Conservation (phyloP, 64 coral and sea anemone species). For the Stichodactyla helianthus region DNA sequence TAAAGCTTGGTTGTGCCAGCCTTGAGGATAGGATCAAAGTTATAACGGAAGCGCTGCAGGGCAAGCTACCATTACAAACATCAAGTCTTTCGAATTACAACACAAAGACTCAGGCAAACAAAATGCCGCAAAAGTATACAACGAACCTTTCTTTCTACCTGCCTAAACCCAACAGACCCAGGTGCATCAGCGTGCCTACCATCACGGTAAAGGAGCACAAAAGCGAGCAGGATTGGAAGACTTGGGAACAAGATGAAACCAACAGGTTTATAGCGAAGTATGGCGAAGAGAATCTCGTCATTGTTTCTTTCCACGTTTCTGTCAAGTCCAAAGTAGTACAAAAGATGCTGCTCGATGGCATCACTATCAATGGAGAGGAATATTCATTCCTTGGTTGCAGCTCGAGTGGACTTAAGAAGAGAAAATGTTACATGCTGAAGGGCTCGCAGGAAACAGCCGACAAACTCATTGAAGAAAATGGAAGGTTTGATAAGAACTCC, state of each 20-base stretch:
- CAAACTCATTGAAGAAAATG: conserved; percentile 48
- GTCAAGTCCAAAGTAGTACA: conserved; percentile 1
- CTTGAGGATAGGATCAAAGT: background rate
- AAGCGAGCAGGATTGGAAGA: background rate
- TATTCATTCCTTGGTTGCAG: conserved; percentile 81
- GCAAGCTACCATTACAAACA: background rate
- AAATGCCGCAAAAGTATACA: background rate
- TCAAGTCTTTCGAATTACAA: background rate
- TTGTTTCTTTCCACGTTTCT: background rate
- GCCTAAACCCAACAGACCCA: background rate
- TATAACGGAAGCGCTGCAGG: conserved; percentile 4
- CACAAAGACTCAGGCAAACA: background rate
- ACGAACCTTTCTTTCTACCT: background rate
- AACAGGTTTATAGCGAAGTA: background rate
- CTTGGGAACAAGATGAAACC: background rate
- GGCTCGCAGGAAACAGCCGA: conserved; percentile 44
- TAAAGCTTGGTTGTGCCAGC: background rate
- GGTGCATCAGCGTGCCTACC: background rate
- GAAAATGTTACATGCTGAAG: conserved; percentile 78
- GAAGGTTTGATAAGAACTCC: conserved; percentile 57
- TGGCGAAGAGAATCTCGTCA: background rate
- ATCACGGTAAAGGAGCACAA: background rate
- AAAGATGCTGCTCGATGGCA: background rate
- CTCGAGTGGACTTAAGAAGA: conserved; percentile 63
- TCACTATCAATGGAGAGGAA: conserved; percentile 20